Evolutionary conservation across 2,113 vertebrate species (phyloP), one percentile per base, ranked within the genome.

Genomic region (Pteropus alecto): DNA sequence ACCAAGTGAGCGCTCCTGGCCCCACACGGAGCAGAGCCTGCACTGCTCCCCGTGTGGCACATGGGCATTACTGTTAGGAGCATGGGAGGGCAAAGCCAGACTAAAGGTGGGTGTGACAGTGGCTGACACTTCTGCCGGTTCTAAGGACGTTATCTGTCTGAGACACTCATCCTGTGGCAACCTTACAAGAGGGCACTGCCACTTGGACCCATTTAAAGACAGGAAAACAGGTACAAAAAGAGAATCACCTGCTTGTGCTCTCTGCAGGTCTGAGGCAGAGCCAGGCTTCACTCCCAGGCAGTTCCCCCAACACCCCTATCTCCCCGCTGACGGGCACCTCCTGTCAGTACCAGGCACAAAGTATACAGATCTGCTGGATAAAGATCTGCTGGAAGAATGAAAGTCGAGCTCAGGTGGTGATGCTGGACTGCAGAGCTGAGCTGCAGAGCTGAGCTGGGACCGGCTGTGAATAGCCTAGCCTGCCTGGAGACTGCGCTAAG

Each of bases 11-110:
- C 0, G 3, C 48, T 7, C 68, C 33, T 12, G 35, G 65, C 46
- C 86, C 33, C 19, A 9, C 3, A 2, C 61, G 0, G 4, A 30
- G 74, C 4, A 15, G 1, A 46, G 46, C 5, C 3, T 3, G 0
- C 1, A 33, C 26, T 38, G 26, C n/a, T 4, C 3, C 6, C 0
- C 3, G 77, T 0, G 12, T 22, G 2, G 13, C 2, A 3, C 12
- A 0, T 0, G 18, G 5, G 18, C 15, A 48, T 16, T 5, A 11
- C 78, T 15, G 58, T 19, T 1, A 12, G 0, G 6, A 30, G 51
- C 8, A 1, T 4, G 6, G 54, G 46, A 51, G 2, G 15, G 14
- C 10, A 35, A 9, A 14, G 14, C 0, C 7, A 13, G 58, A 11
- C 18, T 7, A 14, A 41, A 16, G 21, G n/a, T 7, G 38, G 18